These are phyloP conservation scores for Rotaria macrura DNA, from an alignment of 2,888 invertebrate species.

Conservation along the genomic window DNA sequence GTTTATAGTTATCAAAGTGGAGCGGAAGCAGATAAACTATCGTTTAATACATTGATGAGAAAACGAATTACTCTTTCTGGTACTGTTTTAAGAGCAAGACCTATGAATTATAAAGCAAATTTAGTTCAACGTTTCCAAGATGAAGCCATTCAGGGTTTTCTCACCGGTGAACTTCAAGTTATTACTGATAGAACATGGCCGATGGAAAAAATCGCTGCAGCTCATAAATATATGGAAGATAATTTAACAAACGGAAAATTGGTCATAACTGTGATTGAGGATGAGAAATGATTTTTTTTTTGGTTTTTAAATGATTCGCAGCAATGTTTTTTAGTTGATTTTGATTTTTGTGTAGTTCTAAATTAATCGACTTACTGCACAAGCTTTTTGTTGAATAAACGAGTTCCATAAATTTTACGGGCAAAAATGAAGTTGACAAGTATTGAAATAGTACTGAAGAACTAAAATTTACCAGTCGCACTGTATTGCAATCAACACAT, in stretches of 20 bases:
- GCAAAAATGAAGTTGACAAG: no score
- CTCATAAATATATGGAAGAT: constrained; percentile 44
- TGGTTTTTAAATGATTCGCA: no score
- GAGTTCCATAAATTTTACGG: no score
- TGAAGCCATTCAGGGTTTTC: constrained; percentile 40
- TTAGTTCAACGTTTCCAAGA: constrained; percentile 41
- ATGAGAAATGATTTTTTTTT: not conserved
- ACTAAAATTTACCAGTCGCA: no score
- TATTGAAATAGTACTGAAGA: no score
- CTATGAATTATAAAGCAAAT: constrained; percentile 44
- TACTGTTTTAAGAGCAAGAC: constrained; percentile 42
- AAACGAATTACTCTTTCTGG: constrained; percentile 43
- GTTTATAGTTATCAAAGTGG: constrained; percentile 48
- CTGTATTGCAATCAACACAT: no score
- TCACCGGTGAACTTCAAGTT: constrained; percentile 39
- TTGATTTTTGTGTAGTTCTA: no score
- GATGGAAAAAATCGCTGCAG: constrained; percentile 41
- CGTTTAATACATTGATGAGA: constrained; percentile 41
- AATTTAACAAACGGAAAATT: constrained; percentile 47
- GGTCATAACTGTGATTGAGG: constrained; percentile 36
- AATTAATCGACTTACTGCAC: no score
- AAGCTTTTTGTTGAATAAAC: no score
- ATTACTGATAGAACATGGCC: constrained; percentile 42
- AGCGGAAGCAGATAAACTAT: constrained; percentile 40
- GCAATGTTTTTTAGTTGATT: no score